phyloP scores from a whole-genome alignment of 1,140 invertebrate species.

The Coelopa frigida region DNA sequence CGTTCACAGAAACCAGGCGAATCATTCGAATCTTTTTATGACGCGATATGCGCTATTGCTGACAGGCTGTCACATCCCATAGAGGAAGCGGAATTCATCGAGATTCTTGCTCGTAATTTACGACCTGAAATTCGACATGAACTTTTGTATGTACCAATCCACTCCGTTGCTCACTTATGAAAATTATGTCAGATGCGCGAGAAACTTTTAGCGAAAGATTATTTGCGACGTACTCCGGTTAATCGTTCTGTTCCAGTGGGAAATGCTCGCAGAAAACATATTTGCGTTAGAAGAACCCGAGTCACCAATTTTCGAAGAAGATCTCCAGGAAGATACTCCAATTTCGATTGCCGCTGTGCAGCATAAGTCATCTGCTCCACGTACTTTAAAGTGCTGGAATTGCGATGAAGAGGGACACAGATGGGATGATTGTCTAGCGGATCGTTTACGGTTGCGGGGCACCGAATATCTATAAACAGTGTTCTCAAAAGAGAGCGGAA shows the following conservation, averaged over 20 bases:
- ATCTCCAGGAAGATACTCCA: too few relatives aligned
- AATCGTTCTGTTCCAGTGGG: too few relatives aligned
- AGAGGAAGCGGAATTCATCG: conserved; percentile 6
- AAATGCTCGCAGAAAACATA: too few relatives aligned
- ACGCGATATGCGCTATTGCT: too few relatives aligned
- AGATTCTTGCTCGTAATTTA: conserved; percentile 4
- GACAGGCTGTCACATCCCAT: too few relatives aligned
- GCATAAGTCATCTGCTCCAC: too few relatives aligned
- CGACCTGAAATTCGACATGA: conserved; percentile 3
- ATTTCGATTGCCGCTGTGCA: too few relatives aligned
- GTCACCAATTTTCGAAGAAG: not conserved
- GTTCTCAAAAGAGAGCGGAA: not conserved
- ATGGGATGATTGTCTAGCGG: not conserved
- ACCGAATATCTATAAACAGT: conserved; percentile 1
- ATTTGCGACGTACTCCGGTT: too few relatives aligned
- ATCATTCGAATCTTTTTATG: too few relatives aligned
- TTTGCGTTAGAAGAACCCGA: too few relatives aligned
- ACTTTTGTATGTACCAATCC: not conserved
- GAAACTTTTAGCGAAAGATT: not conserved
- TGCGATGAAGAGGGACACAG: not conserved
- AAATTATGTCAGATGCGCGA: conserved; percentile 2
- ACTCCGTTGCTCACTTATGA: not conserved
- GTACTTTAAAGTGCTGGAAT: conserved; percentile 3
- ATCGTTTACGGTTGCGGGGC: not conserved
- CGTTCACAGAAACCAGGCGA: too few relatives aligned